Evolutionary conservation across 2,113 vertebrate species (phyloP).

Genomic region (Channa argus): DNA sequence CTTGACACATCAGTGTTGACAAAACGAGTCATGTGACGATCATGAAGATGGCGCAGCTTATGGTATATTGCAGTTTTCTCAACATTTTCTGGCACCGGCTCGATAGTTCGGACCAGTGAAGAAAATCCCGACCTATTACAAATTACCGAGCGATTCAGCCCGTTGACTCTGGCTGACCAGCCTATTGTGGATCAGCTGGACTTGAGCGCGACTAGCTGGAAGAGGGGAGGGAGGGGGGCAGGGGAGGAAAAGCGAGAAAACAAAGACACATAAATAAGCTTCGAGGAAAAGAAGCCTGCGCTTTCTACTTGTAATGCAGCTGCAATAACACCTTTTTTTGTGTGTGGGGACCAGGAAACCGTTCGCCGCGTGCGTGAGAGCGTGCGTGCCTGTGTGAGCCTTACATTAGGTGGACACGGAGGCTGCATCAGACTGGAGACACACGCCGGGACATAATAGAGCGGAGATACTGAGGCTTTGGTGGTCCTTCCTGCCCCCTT

Average conservation of each 20-base stretch:
- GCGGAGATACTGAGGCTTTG: constrained; percentile 58
- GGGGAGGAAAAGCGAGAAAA: not conserved
- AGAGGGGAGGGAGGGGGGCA: not conserved
- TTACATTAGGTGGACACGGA: constrained; percentile 77
- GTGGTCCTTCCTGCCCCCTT: constrained; percentile 43
- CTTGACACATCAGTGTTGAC: constrained; percentile 80
- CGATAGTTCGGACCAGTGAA: constrained; percentile 23
- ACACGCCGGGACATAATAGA: constrained; percentile 77
- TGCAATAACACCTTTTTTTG: constrained; percentile 54
- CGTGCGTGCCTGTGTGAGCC: constrained; percentile 34
- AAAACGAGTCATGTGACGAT: constrained; percentile 80
- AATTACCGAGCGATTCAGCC: constrained; percentile 34
- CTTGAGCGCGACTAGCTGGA: constrained; percentile 9
- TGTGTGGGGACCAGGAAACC: constrained; percentile 42
- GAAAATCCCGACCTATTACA: constrained; percentile 38
- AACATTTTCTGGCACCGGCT: constrained; percentile 45
- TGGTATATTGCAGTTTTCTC: constrained; percentile 68
- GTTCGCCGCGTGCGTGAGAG: constrained; percentile 26
- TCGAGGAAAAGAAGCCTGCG: constrained; percentile 27
- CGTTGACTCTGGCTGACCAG: constrained; percentile 12
- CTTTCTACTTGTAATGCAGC: constrained; percentile 42
- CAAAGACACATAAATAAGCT: constrained; percentile 44
- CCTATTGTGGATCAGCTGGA: constrained; percentile 37
- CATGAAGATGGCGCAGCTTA: constrained; percentile 81
- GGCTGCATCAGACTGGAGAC: constrained; percentile 80